phyloP scores from a whole-genome alignment of 2,797 vertebrate species.

The Coilia nasus region DNA sequence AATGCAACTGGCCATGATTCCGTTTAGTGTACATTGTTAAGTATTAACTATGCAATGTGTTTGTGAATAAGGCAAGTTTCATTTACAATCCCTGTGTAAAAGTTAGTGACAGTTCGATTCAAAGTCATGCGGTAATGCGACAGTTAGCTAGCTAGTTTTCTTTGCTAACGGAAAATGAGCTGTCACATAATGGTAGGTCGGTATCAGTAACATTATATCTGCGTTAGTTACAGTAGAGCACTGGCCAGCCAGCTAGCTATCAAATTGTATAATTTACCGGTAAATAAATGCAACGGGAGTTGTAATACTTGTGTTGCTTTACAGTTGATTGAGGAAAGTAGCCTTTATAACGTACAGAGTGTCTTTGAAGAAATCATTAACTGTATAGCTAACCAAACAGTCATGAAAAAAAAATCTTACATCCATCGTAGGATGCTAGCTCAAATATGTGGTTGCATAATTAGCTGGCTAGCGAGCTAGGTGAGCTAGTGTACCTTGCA shows the following conservation, averaged over 20 bases:
- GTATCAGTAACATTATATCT: constrained; percentile 9
- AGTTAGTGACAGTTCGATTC: constrained; percentile 1
- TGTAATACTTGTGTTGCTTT: not conserved
- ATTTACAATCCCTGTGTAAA: not conserved
- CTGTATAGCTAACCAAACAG: not conserved
- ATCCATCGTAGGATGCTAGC: not conserved
- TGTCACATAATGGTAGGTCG: constrained; percentile 24
- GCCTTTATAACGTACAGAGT: not conserved
- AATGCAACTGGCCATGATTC: not conserved
- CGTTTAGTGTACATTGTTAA: not conserved
- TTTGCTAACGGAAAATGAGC: constrained; percentile 24
- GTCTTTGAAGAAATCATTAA: not conserved
- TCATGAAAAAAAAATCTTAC: not conserved
- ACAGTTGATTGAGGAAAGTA: not conserved
- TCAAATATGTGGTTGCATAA: constrained; percentile 15
- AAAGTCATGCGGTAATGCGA: not conserved
- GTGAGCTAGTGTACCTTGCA: constrained; percentile 11
- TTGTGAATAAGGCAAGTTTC: not conserved
- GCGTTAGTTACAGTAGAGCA: constrained; percentile 14
- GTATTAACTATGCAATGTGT: not conserved
- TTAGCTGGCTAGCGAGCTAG: constrained; percentile 20
- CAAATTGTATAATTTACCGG: not conserved
- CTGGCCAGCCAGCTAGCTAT: not conserved
- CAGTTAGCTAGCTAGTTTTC: constrained; percentile 10
- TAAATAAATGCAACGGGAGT: not conserved